These are phyloP conservation scores for Paedocypris micromegethes DNA, from an alignment of 2,797 vertebrate genomes.

Conservation along the genomic window DNA sequence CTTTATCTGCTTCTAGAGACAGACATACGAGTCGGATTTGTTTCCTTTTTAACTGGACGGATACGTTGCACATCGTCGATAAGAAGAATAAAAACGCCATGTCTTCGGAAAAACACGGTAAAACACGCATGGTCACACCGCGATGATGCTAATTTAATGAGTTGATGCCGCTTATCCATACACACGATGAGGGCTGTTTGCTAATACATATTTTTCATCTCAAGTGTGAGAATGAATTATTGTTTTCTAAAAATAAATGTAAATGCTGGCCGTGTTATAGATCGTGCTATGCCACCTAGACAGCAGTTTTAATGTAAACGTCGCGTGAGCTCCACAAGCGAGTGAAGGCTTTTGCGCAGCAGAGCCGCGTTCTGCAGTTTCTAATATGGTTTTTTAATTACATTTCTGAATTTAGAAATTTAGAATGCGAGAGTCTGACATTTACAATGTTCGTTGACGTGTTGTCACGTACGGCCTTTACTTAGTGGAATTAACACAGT, in stretches of 20 bases:
- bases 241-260: too few relatives aligned
- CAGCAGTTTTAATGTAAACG: background rate
- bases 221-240: too few relatives aligned
- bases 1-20: slow-evolving; percentile 38
- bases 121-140: slow-evolving; percentile 32
- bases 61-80: slow-evolving; percentile 45
- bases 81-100: slow-evolving; percentile 53
- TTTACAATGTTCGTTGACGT: too few relatives aligned
- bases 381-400: background rate
- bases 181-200: too few relatives aligned
- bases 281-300: background rate
- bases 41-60: slow-evolving; percentile 28
- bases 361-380: background rate
- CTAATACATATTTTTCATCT: too few relatives aligned
- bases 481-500: too few relatives aligned
- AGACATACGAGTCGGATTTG: slow-evolving; percentile 42
- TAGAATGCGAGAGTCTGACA: too few relatives aligned
- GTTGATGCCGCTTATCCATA: background rate
- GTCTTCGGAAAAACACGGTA: slow-evolving; percentile 77
- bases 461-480: too few relatives aligned
- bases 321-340: background rate
- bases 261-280: too few relatives aligned
- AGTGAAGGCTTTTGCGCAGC: background rate
- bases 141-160: background rate
- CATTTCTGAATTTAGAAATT: background rate